Evolutionary conservation across 2,797 vertebrate species (phyloP).

Genomic region (Typhlichthys subterraneus): DNA sequence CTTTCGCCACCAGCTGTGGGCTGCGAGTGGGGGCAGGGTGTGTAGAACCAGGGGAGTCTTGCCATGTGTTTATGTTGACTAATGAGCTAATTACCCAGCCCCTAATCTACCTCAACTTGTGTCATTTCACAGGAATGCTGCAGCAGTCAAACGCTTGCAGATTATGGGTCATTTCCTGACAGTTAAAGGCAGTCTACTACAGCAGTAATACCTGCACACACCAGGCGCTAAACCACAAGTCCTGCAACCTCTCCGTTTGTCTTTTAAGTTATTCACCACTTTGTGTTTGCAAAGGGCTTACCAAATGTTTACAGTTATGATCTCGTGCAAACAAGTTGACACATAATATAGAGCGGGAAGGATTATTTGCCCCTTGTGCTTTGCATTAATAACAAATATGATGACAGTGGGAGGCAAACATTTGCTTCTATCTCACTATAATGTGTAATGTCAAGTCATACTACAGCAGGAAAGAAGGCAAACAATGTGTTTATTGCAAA

Average conservation of each 20-base stretch:
- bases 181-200: constrained; percentile 78
- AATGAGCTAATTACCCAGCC: constrained; percentile 82
- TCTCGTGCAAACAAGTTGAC: too few relatives aligned
- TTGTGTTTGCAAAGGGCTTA: constrained; percentile 6
- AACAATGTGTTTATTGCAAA: too few relatives aligned
- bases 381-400: too few relatives aligned
- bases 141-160: constrained; percentile 75
- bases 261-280: constrained; percentile 43
- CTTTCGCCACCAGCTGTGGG: constrained; percentile 73
- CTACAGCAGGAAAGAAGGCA: too few relatives aligned
- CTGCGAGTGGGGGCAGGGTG: constrained; percentile 40
- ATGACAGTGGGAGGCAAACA: too few relatives aligned
- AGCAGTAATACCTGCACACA: constrained; percentile 69
- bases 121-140: constrained; percentile 85
- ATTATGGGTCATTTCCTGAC: constrained; percentile 84
- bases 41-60: constrained; percentile 55
- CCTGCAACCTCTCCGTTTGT: constrained; percentile 65
- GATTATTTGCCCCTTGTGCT: too few relatives aligned
- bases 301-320: not conserved
- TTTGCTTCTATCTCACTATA: too few relatives aligned
- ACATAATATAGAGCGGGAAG: too few relatives aligned
- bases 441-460: too few relatives aligned
- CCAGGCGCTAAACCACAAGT: constrained; percentile 67
- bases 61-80: constrained; percentile 82
- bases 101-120: constrained; percentile 82